These are phyloP conservation scores for Thamnophis elegans DNA, from an alignment of 2,797 vertebrate species.

Conservation along the genomic window DNA sequence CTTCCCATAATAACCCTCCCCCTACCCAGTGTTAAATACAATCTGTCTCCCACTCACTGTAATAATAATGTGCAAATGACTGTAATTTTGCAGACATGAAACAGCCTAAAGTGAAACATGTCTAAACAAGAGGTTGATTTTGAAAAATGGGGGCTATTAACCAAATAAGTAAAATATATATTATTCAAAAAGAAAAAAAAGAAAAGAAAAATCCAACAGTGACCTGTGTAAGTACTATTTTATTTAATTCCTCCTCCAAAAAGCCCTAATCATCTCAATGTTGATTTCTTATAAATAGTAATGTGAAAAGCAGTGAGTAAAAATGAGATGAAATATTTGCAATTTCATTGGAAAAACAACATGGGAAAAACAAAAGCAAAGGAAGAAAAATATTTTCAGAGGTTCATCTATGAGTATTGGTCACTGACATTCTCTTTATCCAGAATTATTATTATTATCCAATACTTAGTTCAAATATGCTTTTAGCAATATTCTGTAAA, in stretches of 20 bases:
- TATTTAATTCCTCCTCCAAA: not conserved
- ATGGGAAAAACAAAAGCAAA: not conserved
- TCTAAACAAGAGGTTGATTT: conserved; percentile 77
- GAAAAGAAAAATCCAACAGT: conserved; percentile 59
- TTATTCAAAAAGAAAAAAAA: conserved; percentile 63
- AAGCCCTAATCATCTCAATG: not conserved
- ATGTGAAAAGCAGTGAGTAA: not conserved
- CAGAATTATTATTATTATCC: not conserved
- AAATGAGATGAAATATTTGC: not conserved
- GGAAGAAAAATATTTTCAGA: not conserved
- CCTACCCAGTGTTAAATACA: conserved; percentile 74
- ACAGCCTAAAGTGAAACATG: conserved; percentile 74
- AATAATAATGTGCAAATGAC: conserved; percentile 80
- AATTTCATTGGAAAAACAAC: not conserved
- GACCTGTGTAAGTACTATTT: conserved; percentile 37
- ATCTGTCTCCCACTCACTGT: conserved; percentile 75
- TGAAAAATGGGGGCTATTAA: conserved; percentile 76
- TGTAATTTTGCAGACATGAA: conserved; percentile 77
- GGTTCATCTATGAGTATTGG: not conserved
- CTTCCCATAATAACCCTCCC: conserved; percentile 76
- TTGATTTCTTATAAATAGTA: conserved; percentile 4
- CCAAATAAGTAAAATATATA: conserved; percentile 77
- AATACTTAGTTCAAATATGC: not conserved
- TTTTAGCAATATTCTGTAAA: not conserved
- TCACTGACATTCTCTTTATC: not conserved